Evolutionary conservation across 1,140 invertebrate species (phyloP).

Genomic region (Philotrypesis tridentata): DNA sequence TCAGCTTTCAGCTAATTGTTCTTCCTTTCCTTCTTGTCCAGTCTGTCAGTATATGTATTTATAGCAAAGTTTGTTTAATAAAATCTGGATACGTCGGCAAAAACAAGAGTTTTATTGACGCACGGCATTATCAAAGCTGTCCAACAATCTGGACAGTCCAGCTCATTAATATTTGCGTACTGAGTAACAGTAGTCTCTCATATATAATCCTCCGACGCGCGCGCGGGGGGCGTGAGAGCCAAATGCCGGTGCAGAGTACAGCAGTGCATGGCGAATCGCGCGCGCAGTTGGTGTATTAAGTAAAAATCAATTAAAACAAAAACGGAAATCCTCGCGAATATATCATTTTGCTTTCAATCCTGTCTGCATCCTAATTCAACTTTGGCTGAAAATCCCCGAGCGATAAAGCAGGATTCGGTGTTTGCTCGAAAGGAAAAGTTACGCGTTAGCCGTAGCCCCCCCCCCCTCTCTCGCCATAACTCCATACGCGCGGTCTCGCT

Average conservation of each 20-base stretch:
- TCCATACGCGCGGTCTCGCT: not conserved
- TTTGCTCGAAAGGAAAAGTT: not conserved
- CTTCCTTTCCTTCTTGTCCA: too few relatives aligned
- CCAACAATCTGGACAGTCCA: not conserved
- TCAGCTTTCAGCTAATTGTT: too few relatives aligned
- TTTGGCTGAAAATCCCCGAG: not conserved
- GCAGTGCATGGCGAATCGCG: too few relatives aligned
- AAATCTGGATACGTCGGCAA: too few relatives aligned
- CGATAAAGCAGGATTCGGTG: not conserved
- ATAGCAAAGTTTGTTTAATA: too few relatives aligned
- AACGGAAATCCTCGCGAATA: too few relatives aligned
- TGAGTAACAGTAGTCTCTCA: not conserved
- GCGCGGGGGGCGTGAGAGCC: too few relatives aligned
- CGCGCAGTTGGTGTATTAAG: too few relatives aligned
- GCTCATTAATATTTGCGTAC: not conserved
- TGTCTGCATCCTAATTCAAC: not conserved
- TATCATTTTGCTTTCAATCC: not conserved
- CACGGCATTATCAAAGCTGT: not conserved
- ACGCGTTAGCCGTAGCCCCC: not conserved
- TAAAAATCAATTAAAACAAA: too few relatives aligned
- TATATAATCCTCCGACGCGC: not conserved
- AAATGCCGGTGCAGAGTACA: too few relatives aligned
- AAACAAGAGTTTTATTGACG: not conserved
- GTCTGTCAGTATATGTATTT: too few relatives aligned
- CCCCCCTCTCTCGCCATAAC: constrained; percentile 16